A percentile compares a stretch with the other conserved stretches of the same genome.
These are phyloP conservation scores for Crotophaga sulcirostris DNA, from an alignment of 2,113 vertebrate species.

Conservation along the genomic window DNA sequence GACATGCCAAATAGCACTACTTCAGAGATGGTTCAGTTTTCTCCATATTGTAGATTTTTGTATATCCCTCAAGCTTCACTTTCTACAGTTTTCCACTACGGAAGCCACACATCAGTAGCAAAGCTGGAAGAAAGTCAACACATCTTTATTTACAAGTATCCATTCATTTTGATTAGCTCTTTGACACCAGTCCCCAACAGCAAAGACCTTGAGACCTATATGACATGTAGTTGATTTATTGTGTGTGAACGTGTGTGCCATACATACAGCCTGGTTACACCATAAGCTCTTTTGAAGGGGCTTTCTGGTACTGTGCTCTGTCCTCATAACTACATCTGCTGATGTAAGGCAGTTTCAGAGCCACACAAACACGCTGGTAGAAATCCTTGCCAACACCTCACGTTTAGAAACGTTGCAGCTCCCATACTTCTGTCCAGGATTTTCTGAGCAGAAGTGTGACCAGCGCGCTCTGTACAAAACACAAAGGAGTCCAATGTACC, in stretches of 20 bases:
- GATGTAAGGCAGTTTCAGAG: not conserved
- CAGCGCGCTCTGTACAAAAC: not conserved
- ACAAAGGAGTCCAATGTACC: not conserved
- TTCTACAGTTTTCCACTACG: not conserved
- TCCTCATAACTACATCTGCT: not conserved
- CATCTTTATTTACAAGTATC: not conserved
- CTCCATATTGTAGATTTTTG: not conserved
- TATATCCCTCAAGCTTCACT: not conserved
- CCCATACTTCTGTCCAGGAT: not conserved
- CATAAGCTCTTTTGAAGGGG: not conserved
- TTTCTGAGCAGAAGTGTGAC: not conserved
- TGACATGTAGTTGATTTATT: not conserved
- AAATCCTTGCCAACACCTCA: not conserved
- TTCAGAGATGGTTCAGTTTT: not conserved
- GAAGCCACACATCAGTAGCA: rapidly evolving
- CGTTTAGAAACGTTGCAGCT: not conserved
- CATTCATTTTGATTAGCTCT: not conserved
- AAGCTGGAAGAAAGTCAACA: not conserved
- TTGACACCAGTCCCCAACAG: not conserved
- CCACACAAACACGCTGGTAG: rapidly evolving
- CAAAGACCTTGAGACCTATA: not conserved
- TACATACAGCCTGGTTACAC: not conserved
- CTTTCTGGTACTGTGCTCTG: not conserved
- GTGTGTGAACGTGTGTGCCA: not conserved
- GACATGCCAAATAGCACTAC: not conserved